These are phyloP conservation scores for Pseudopodoces humilis DNA, from an alignment of 2,113 vertebrate species.

Conservation along the genomic window DNA sequence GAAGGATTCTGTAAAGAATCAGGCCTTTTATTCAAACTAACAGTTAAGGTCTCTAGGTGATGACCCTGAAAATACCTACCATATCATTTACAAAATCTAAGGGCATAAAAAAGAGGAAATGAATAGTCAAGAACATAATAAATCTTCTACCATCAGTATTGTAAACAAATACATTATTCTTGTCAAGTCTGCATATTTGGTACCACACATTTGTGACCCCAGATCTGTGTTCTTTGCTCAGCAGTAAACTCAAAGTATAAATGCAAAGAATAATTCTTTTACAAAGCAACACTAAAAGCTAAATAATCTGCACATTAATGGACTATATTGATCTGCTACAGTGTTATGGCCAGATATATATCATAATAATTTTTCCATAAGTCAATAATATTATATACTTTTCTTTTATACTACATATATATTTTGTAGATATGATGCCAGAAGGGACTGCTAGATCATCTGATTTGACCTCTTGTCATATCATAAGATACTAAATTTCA, in stretches of 20 bases:
- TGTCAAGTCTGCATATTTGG: not conserved
- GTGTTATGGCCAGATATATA: not conserved
- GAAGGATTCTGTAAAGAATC: not conserved
- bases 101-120: not conserved
- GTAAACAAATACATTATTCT: slow-evolving; percentile 31
- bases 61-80: slow-evolving; percentile 9
- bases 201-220: not conserved
- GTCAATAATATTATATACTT: not conserved
- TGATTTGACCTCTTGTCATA: slow-evolving; percentile 4
- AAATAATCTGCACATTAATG: not conserved
- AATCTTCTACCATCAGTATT: not conserved
- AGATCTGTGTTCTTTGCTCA: not conserved
- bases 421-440: not conserved
- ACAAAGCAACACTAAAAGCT: slow-evolving; percentile 13
- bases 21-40: not conserved
- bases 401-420: not conserved
- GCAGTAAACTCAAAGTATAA: not conserved
- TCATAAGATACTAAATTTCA: slow-evolving; percentile 5
- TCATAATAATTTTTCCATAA: not conserved
- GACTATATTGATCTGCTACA: not conserved
- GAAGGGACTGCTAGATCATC: not conserved
- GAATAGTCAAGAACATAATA: not conserved
- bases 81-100: not conserved
- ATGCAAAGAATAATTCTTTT: not conserved
- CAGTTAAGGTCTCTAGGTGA: not conserved